A percentile compares a stretch with the other conserved stretches of the same genome.
Evolutionary conservation across 2,888 invertebrate species (phyloP).

Genomic region (Teleiodes luculella): DNA sequence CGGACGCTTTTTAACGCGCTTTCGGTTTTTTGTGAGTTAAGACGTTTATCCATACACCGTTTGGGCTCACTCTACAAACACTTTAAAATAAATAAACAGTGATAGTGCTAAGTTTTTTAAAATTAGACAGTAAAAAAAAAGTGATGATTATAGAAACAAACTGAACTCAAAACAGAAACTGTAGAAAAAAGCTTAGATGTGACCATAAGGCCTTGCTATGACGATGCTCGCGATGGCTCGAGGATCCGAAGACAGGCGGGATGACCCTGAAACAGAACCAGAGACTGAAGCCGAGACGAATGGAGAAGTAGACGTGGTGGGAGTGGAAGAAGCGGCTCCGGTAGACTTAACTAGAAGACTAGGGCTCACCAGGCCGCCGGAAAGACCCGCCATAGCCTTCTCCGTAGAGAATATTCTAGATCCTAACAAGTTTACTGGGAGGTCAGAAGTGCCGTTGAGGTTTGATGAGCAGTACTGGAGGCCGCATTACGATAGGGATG

Average conservation of each 20-base stretch:
- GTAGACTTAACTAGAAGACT: conserved; percentile 72
- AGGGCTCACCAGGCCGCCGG: conserved; percentile 77
- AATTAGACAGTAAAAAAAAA: background rate
- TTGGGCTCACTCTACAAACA: no score
- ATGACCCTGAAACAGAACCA: conserved; percentile 34
- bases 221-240: conserved; percentile 77
- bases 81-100: background rate
- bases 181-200: conserved; percentile 3
- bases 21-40: background rate
- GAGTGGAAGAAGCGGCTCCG: conserved; percentile 71
- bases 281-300: conserved; percentile 59
- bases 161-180: background rate
- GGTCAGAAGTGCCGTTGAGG: conserved; percentile 73
- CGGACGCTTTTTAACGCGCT: conserved; percentile 22
- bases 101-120: background rate
- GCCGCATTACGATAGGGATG: conserved; percentile 76
- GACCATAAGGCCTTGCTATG: conserved; percentile 66
- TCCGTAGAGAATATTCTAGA: conserved; percentile 94
- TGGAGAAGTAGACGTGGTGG: conserved; percentile 69
- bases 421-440: conserved; percentile 92
- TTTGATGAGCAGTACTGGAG: conserved; percentile 80
- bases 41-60: background rate
- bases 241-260: conserved; percentile 65
- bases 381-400: conserved; percentile 84
- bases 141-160: background rate